Conservation (phyloP, 2,113 vertebrate genomes). For the Oostethus manadensis region DNA sequence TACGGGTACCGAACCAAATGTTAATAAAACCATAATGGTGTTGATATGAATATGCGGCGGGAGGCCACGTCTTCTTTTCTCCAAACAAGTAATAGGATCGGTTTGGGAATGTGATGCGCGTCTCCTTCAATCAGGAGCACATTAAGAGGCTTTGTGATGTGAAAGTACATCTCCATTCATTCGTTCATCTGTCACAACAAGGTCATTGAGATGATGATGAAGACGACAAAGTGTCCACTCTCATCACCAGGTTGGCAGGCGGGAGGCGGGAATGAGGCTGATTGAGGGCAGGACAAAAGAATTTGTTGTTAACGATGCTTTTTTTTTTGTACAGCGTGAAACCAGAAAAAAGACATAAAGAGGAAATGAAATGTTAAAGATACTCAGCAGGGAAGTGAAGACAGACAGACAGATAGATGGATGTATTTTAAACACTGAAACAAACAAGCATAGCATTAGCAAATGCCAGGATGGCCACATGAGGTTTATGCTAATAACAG, state of each 20-base stretch:
- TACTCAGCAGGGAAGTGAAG: too few species aligned
- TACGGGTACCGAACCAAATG: too few species aligned
- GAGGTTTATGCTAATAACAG: too few species aligned
- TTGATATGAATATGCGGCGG: too few species aligned
- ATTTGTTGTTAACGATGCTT: constrained; percentile 14
- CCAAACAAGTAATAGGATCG: background rate
- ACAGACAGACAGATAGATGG: too few species aligned
- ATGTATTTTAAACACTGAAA: too few species aligned
- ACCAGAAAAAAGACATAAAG: too few species aligned
- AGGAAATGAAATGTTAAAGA: too few species aligned
- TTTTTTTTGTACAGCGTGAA: constrained; percentile 3
- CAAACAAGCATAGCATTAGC: too few species aligned
- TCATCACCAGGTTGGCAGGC: background rate
- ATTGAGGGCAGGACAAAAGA: constrained; percentile 33
- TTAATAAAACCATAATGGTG: too few species aligned
- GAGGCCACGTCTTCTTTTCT: background rate
- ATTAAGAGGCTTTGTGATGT: background rate
- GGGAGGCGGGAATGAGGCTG: constrained; percentile 18
- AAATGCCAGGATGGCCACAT: too few species aligned
- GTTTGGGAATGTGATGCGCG: background rate
- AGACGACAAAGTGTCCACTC: background rate
- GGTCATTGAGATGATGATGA: background rate
- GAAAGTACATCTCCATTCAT: background rate
- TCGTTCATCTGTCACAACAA: background rate
- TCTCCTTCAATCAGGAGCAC: constrained; percentile 2